These are phyloP conservation scores for Tigriopus japonicus DNA, from an alignment of 1,140 invertebrate species.

Conservation along the genomic window DNA sequence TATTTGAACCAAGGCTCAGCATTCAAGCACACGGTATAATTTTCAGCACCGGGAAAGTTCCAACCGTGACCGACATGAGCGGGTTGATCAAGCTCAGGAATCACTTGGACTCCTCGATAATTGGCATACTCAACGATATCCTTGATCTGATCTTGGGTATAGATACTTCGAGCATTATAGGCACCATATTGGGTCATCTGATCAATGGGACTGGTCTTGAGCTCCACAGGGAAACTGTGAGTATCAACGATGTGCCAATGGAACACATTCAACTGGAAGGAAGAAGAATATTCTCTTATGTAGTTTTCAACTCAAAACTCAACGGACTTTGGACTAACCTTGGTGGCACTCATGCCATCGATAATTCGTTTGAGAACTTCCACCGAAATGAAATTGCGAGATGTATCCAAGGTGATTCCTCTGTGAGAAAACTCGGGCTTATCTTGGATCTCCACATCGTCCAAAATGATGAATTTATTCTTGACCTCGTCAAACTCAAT, in stretches of 20 bases:
- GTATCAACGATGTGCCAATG: constrained; percentile 77
- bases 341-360: constrained; percentile 56
- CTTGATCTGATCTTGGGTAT: constrained; percentile 44
- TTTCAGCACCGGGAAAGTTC: constrained; percentile 42
- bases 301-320: too few relatives aligned
- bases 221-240: constrained; percentile 60
- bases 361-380: constrained; percentile 47
- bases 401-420: constrained; percentile 18
- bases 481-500: constrained; percentile 18
- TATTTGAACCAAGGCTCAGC: constrained; percentile 32
- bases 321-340: constrained; percentile 22
- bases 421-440: constrained; percentile 17
- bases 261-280: constrained; percentile 44
- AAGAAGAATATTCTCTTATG: too few relatives aligned
- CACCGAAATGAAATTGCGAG: constrained; percentile 22
- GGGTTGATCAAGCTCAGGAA: constrained; percentile 69
- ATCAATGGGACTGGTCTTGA: constrained; percentile 36
- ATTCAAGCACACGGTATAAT: constrained; percentile 30
- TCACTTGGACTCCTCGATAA: constrained; percentile 46
- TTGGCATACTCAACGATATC: constrained; percentile 47
- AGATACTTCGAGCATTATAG: constrained; percentile 35
- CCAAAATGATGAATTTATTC: constrained; percentile 16
- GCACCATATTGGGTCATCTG: constrained; percentile 48
- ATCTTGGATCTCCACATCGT: constrained; percentile 15
- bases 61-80: constrained; percentile 73